These are phyloP conservation scores for Neostethus bicornis DNA, from an alignment of 2,797 vertebrate species.

Conservation along the genomic window DNA sequence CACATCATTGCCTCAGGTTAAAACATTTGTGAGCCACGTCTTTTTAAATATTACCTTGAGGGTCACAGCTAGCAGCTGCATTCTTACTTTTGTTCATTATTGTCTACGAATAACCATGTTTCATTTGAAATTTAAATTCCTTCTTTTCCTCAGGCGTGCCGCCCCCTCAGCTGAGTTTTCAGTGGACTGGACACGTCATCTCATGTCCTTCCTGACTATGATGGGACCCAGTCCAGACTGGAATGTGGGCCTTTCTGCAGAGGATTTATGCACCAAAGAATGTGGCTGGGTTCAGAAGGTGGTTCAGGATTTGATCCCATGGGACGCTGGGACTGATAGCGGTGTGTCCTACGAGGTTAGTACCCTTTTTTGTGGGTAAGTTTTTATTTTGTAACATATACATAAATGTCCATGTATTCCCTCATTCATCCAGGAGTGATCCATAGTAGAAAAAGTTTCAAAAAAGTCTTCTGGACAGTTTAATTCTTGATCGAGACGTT, in stretches of 20 bases:
- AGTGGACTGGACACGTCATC: constrained; percentile 91
- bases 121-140: constrained; percentile 10
- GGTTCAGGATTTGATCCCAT: constrained; percentile 94
- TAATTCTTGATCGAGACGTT: no score
- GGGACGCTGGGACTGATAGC: constrained; percentile 97
- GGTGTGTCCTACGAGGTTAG: constrained; percentile 94
- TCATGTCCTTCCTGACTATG: constrained; percentile 99
- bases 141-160: constrained; percentile 82
- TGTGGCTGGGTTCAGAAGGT: constrained; percentile 97
- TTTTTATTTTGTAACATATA: no score
- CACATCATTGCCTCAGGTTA: constrained; percentile 15
- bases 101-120: constrained; percentile 1
- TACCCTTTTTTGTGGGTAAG: no score
- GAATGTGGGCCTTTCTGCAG: constrained; percentile 95
- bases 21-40: neutral
- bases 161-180: constrained; percentile 98
- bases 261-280: constrained; percentile 97
- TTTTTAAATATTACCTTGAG: constrained; percentile 11
- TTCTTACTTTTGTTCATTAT: neutral
- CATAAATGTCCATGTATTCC: no score
- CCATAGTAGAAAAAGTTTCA: no score
- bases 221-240: constrained; percentile 96
- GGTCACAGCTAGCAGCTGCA: constrained; percentile 5
- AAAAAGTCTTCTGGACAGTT: no score
- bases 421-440: no score